Percentiles rank a stretch among this genome's conserved stretches.
Evolutionary conservation across 2,113 vertebrate species (phyloP).

Genomic region (Neolamprologus ventralis): DNA sequence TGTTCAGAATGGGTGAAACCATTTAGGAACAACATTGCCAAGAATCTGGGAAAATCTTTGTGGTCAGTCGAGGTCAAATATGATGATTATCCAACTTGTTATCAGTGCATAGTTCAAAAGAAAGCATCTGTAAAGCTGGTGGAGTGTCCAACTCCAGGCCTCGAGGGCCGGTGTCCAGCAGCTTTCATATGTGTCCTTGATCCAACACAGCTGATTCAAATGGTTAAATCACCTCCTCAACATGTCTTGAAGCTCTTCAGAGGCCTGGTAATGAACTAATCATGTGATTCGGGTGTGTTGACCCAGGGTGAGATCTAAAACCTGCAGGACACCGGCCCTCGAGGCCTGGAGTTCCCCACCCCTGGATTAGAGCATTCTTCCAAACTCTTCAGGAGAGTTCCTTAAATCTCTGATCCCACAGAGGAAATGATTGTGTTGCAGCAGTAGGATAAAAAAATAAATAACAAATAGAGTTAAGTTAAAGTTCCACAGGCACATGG

Average conservation of each 20-base stretch:
- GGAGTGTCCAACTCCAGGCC: not conserved
- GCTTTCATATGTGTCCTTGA: not conserved
- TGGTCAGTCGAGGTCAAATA: not conserved
- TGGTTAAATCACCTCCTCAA: fast-evolving
- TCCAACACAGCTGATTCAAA: not conserved
- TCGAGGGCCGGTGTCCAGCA: not conserved
- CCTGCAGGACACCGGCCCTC: not conserved
- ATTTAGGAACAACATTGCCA: not conserved
- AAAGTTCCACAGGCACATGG: not conserved
- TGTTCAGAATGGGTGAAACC: not conserved
- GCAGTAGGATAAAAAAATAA: not conserved
- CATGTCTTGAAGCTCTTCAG: fast-evolving
- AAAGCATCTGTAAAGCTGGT: not conserved
- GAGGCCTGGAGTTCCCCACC: not conserved
- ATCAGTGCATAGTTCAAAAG: not conserved
- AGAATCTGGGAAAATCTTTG: not conserved
- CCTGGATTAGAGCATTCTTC: not conserved
- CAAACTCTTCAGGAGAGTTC: not conserved
- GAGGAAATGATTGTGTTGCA: not conserved
- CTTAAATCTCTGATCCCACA: not conserved
- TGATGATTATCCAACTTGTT: not conserved
- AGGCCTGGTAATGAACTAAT: not conserved
- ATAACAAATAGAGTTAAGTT: not conserved
- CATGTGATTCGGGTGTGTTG: fast-evolving
- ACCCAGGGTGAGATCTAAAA: not conserved